phyloP scores from a whole-genome alignment of 2,888 invertebrate genomes.

The Perizoma affinitatum region DNA sequence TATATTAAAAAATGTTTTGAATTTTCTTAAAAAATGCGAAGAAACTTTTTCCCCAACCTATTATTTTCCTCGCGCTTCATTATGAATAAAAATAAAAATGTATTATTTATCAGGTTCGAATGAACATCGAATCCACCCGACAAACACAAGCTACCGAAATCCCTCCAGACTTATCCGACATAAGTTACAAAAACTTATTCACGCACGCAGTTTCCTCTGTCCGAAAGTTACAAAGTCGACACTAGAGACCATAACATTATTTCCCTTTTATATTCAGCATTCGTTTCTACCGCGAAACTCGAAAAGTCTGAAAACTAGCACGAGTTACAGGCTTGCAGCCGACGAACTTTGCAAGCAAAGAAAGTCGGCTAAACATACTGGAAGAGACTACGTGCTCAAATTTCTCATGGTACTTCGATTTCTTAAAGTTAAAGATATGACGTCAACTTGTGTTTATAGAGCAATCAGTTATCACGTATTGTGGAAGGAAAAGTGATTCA shows the following conservation, averaged over 20 bases:
- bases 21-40: too few relatives aligned
- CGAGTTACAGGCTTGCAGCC: slow-evolving; percentile 48
- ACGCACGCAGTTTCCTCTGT: slow-evolving; percentile 25
- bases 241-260: slow-evolving; percentile 55
- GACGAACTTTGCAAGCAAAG: slow-evolving; percentile 22
- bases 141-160: slow-evolving; percentile 12
- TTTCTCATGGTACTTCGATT: slow-evolving; percentile 24
- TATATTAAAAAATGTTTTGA: too few relatives aligned
- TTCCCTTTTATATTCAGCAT: slow-evolving; percentile 55
- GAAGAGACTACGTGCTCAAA: slow-evolving; percentile 37
- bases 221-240: slow-evolving; percentile 42
- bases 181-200: slow-evolving; percentile 31
- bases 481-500: too few relatives aligned
- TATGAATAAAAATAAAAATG: too few relatives aligned
- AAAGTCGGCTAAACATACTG: slow-evolving; percentile 37
- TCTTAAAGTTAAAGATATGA: slow-evolving; percentile 18
- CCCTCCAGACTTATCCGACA: slow-evolving; percentile 15
- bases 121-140: not conserved
- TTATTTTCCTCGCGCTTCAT: too few relatives aligned
- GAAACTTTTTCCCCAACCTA: too few relatives aligned
- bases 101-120: too few relatives aligned
- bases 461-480: not conserved
- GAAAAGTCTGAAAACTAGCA: slow-evolving; percentile 39
- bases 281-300: slow-evolving; percentile 44
- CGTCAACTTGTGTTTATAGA: slow-evolving; percentile 1